Evolutionary conservation across 2,113 vertebrate genomes (phyloP).

Genomic region (Cyanistes caeruleus): DNA sequence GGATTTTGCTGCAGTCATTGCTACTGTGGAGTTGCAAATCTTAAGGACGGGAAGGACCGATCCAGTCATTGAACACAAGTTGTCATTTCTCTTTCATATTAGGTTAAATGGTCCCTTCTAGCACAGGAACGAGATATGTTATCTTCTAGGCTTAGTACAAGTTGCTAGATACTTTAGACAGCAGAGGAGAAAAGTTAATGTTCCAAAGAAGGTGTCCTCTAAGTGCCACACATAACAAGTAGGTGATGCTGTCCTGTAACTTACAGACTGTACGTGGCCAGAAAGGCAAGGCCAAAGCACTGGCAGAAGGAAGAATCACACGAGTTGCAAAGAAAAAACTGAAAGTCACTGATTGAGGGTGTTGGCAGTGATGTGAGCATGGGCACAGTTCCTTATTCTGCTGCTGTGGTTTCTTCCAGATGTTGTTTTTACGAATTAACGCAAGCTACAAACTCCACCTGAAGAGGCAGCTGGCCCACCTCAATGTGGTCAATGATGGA

Average conservation of each 20-base stretch:
- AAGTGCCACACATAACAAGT: fast-evolving
- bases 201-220: background rate
- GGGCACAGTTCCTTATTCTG: background rate
- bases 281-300: fast-evolving
- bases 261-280: background rate
- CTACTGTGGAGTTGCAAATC: background rate
- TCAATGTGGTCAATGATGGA: slow-evolving; percentile 92
- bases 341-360: fast-evolving
- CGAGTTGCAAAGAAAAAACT: background rate
- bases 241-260: background rate
- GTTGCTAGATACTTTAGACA: background rate
- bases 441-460: slow-evolving; percentile 92
- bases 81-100: background rate
- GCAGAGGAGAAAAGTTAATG: background rate
- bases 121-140: background rate
- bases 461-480: slow-evolving; percentile 91
- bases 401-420: slow-evolving; percentile 72
- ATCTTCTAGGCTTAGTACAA: background rate
- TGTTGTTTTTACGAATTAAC: slow-evolving; percentile 93
- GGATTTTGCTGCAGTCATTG: background rate
- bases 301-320: background rate
- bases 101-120: background rate
- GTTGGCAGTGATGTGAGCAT: fast-evolving
- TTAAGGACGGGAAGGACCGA: background rate
- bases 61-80: background rate